phyloP scores from a whole-genome alignment of 1,140 invertebrate genomes.

The Drosophila ercepeae region DNA sequence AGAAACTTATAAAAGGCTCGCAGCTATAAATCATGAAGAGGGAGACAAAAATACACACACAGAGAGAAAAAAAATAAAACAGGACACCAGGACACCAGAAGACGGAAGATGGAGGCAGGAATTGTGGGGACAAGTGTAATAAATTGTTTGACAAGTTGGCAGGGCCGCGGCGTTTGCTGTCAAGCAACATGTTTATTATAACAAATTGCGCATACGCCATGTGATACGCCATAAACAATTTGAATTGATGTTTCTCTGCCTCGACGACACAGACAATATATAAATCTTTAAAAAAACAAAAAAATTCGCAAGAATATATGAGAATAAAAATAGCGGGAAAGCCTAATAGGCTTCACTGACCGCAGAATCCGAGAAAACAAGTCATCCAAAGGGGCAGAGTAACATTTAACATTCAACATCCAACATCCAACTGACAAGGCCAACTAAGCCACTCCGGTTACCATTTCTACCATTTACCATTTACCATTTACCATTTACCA shows the following conservation, averaged over 20 bases:
- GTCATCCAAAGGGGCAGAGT: conserved; percentile 40
- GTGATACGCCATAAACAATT: conserved; percentile 67
- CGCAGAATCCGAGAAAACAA: conserved; percentile 50
- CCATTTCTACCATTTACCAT: neutral
- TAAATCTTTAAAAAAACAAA: too few relatives aligned
- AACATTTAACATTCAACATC: conserved; percentile 30
- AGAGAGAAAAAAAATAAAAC: conserved; percentile 19
- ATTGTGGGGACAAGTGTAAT: conserved; percentile 51
- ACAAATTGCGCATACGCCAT: conserved; percentile 78
- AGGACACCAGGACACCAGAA: too few relatives aligned
- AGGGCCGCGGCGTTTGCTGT: conserved; percentile 26
- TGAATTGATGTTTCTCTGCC: conserved; percentile 62
- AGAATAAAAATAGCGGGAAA: too few relatives aligned
- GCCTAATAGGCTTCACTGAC: conserved; percentile 17
- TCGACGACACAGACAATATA: too few relatives aligned
- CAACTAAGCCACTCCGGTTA: conserved; percentile 40
- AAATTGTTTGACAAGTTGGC: conserved; percentile 80
- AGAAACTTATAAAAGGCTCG: conserved; percentile 58
- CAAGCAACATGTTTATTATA: conserved; percentile 79
- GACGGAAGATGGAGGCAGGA: neutral
- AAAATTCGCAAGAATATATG: neutral
- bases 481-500: neutral
- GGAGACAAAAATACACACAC: conserved; percentile 7
- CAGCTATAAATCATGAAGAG: conserved; percentile 64
- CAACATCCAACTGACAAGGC: conserved; percentile 55